Evolutionary conservation across 2,888 invertebrate species (phyloP).

Genomic region (Uropetala carovei): DNA sequence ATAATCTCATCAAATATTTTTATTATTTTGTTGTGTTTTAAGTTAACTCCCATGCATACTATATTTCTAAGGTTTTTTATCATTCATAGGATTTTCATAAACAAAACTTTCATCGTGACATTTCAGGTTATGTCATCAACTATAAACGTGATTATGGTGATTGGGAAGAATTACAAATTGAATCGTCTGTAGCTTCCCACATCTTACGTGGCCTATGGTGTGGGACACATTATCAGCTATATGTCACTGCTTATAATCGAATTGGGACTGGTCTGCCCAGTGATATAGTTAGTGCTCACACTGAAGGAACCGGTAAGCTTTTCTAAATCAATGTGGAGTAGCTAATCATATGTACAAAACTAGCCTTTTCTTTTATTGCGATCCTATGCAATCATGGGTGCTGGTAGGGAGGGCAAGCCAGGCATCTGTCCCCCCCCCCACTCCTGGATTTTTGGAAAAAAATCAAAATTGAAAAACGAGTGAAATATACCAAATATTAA

Average conservation of each 20-base stretch:
- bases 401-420: no score
- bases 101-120: conserved; percentile 68
- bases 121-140: conserved; percentile 89
- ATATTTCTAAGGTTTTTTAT: neutral
- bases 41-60: neutral
- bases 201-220: conserved; percentile 90
- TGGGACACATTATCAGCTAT: conserved; percentile 91
- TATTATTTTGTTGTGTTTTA: neutral
- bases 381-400: no score
- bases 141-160: conserved; percentile 93
- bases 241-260: conserved; percentile 92
- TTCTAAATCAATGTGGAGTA: no score
- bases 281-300: conserved; percentile 90
- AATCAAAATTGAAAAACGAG: no score
- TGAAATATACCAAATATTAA: no score
- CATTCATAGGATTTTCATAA: neutral
- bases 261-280: conserved; percentile 93
- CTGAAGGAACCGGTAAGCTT: conserved; percentile 84
- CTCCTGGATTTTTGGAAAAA: no score
- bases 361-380: no score
- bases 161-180: conserved; percentile 93
- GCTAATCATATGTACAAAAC: no score
- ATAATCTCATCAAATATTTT: no score
- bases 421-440: no score
- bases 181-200: conserved; percentile 87